Base-by-base conservation (phyloP, 2,888 invertebrate species). In the Psococerastis gibbosa region DNA sequence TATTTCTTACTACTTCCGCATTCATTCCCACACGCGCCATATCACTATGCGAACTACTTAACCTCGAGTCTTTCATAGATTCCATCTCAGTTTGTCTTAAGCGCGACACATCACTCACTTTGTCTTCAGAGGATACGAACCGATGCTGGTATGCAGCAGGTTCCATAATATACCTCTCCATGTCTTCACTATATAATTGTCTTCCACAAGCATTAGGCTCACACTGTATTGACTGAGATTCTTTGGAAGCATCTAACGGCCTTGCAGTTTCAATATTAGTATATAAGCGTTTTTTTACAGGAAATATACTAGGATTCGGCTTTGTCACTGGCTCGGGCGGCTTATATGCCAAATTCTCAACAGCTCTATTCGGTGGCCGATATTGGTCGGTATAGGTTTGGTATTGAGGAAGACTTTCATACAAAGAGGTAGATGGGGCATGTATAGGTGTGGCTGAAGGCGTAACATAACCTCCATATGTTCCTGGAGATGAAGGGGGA, bases 231-330 rank as follows among this genome's bases (percentile, higher is more conserved):
- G 52, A 47, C 3, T 57, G 44, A 3, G 57, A 48, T 51, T 51
- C 13, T 20, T 20, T 46, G 17, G 43, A 46, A 20, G 44, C 42
- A 23, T 46, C 32, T 42, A 41, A n/a, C n/a, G n/a, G 8, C 23
- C 22, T 18, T 42, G 42, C 33, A 45, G 33, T 27, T 32, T 63
- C 60, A 17, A 50, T 53, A 52, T 73, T 73, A 54, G 65, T 71
- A 50, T 73, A 75, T 27, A 65, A 67, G 32, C 75, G 63, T 55
- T 75, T 75, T 54, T 75, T 75, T 31, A 75, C 73, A 8, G 75
- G 75, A 53, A 71, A 75, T 20, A 68, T 58, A 15, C 67, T 53
- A 15, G 33, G 17, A 33, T 15, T 15, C 6, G 33, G 33, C 9
- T 33, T 33, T 4, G 33, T 17, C 4, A 17, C 9, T 4, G 5